Evolutionary conservation across 2,113 vertebrate species (phyloP).

Genomic region (Stigmatopora argus): DNA sequence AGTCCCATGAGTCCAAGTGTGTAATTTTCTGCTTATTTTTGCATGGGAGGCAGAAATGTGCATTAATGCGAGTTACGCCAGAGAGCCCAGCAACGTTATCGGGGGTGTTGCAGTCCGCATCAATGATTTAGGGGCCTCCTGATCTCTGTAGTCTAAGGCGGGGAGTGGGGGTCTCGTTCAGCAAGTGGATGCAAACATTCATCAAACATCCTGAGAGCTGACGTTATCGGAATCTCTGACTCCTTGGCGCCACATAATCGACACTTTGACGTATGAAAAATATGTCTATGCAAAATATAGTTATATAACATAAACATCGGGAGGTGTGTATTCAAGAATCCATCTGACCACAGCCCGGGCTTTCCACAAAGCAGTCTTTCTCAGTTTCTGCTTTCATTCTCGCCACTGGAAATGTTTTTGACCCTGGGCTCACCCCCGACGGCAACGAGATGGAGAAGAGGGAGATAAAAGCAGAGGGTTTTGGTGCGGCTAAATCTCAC

Average conservation of each 20-base stretch:
- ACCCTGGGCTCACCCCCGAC: conserved; percentile 42
- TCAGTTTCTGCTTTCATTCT: conserved; percentile 1
- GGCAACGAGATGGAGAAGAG: conserved; percentile 31
- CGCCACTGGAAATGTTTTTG: conserved; percentile 18
- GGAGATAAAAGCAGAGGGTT: conserved; percentile 42
- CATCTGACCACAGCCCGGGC: neutral
- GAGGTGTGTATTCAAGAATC: too few species aligned
- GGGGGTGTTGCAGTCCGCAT: conserved; percentile 38
- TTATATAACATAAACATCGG: too few species aligned
- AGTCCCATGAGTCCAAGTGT: neutral
- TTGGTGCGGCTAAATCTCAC: conserved; percentile 29
- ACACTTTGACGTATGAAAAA: neutral
- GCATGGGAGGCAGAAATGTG: conserved; percentile 4
- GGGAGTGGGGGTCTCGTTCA: neutral
- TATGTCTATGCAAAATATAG: neutral
- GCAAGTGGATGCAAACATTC: neutral
- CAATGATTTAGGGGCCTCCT: conserved; percentile 42
- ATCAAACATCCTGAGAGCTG: conserved; percentile 2
- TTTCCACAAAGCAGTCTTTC: neutral
- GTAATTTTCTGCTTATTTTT: conserved; percentile 5
- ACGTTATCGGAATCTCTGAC: neutral
- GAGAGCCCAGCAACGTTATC: conserved; percentile 5
- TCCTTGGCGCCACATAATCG: neutral
- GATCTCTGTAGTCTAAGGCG: neutral
- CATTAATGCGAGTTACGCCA: neutral